phyloP scores from a whole-genome alignment of 2,797 vertebrate genomes.

The Lutjanus argentimaculatus region DNA sequence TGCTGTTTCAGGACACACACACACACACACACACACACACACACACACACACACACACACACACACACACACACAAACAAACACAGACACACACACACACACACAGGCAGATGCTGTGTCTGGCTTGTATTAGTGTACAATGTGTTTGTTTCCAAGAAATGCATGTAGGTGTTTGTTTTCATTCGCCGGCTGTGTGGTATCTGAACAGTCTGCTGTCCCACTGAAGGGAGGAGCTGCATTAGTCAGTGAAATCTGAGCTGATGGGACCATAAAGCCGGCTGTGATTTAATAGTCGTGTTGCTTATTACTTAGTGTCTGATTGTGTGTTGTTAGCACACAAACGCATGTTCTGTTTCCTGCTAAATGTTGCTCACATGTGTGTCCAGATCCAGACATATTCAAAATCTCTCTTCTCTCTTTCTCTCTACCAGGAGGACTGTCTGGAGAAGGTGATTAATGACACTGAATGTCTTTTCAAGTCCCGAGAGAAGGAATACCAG shows the following conservation, averaged over 20 bases:
- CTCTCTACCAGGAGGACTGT: constrained; percentile 90
- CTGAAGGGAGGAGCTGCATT: constrained; percentile 25
- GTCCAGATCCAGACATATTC: background rate
- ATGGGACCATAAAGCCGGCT: constrained; percentile 26
- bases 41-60: background rate
- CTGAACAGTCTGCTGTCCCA: constrained; percentile 37
- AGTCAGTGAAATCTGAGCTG: constrained; percentile 68
- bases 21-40: background rate
- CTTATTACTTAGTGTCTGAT: constrained; percentile 17
- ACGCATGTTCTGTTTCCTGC: constrained; percentile 17
- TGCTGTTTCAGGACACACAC: constrained; percentile 34
- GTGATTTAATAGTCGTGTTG: constrained; percentile 26
- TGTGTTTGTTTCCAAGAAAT: constrained; percentile 65
- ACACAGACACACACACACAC: background rate
- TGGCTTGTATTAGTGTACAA: constrained; percentile 25
- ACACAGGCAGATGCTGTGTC: constrained; percentile 19
- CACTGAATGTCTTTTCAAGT: constrained; percentile 97
- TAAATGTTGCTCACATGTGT: background rate
- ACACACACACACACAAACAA: background rate
- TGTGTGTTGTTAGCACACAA: constrained; percentile 18
- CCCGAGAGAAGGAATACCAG: constrained; percentile 97
- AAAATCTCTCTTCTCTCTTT: constrained; percentile 3
- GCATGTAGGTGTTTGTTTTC: constrained; percentile 68
- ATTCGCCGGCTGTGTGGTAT: constrained; percentile 12
- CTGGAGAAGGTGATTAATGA: constrained; percentile 98